A percentile compares a stretch with the other conserved stretches of the same genome.
Conservation (phyloP, 2,888 invertebrate genomes). For the Drosophila ustulata region DNA sequence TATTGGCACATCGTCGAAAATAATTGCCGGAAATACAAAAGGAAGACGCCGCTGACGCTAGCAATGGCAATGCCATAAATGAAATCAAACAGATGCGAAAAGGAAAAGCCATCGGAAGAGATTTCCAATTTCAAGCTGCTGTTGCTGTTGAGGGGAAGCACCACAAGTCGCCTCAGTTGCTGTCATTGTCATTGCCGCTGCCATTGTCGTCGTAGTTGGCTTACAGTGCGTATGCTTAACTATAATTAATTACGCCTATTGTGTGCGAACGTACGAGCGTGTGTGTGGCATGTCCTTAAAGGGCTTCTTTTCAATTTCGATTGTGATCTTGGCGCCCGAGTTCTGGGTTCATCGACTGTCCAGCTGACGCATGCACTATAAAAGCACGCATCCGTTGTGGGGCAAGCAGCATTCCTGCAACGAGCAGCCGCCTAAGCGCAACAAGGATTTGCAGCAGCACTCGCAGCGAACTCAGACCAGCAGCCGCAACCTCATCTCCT, state of each 20-base stretch:
- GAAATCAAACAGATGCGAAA: constrained; percentile 59
- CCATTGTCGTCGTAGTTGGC: constrained; percentile 46
- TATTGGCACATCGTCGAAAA: constrained; percentile 77
- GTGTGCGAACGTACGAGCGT: constrained; percentile 16
- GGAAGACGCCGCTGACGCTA: constrained; percentile 46
- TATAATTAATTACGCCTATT: constrained; percentile 71
- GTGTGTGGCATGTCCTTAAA: constrained; percentile 47
- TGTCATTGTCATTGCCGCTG: constrained; percentile 25
- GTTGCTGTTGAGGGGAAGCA: constrained; percentile 50
- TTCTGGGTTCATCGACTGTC: constrained; percentile 61
- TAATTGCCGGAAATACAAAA: constrained; percentile 80
- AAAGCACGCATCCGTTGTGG: constrained; percentile 44
- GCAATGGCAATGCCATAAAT: constrained; percentile 47
- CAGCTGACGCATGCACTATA: constrained; percentile 49
- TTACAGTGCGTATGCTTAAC: constrained; percentile 66
- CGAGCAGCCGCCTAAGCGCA: constrained; percentile 27
- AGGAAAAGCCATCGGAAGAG: constrained; percentile 60
- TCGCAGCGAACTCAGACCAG: neutral
- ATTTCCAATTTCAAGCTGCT: constrained; percentile 69
- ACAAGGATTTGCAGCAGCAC: constrained; percentile 13
- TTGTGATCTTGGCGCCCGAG: constrained; percentile 52
- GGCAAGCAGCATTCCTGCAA: constrained; percentile 55
- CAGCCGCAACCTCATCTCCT: neutral
- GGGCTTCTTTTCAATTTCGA: constrained; percentile 76
- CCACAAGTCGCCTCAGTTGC: constrained; percentile 52